Conservation (phyloP, 2,888 invertebrate species). For the Zygogramma bicolorata region DNA sequence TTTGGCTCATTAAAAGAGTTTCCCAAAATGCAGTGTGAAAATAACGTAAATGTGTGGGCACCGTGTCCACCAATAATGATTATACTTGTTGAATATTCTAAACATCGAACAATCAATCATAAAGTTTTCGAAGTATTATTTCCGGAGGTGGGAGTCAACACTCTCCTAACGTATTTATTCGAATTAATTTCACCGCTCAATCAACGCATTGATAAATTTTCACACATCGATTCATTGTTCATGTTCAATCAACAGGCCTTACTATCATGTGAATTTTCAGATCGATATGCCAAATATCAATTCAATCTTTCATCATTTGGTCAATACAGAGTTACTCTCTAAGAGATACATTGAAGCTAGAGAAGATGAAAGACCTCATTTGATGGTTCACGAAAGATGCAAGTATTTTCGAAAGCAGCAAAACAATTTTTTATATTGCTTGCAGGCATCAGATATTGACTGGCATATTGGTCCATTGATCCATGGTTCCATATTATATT, state of each 20-base stretch:
- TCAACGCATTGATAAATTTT: conserved; percentile 41
- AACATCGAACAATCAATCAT: conserved; percentile 63
- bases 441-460: conserved; percentile 11
- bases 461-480: conserved; percentile 25
- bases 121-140: conserved; percentile 51
- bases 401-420: no score
- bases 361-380: no score
- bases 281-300: conserved; percentile 21
- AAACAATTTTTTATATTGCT: no score
- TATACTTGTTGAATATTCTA: conserved; percentile 57
- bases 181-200: conserved; percentile 41
- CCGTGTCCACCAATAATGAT: not conserved
- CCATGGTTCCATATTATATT: not conserved
- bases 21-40: no score
- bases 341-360: no score
- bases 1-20: no score
- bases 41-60: not conserved
- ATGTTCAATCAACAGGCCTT: conserved; percentile 30
- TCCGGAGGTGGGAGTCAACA: conserved; percentile 37
- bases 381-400: no score
- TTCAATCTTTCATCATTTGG: no score
- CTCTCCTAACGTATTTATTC: conserved; percentile 22
- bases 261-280: conserved; percentile 21
- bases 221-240: conserved; percentile 44
- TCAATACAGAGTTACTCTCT: no score